These are phyloP conservation scores for Agriotes lineatus DNA, from an alignment of 2,888 invertebrate genomes.

Conservation along the genomic window DNA sequence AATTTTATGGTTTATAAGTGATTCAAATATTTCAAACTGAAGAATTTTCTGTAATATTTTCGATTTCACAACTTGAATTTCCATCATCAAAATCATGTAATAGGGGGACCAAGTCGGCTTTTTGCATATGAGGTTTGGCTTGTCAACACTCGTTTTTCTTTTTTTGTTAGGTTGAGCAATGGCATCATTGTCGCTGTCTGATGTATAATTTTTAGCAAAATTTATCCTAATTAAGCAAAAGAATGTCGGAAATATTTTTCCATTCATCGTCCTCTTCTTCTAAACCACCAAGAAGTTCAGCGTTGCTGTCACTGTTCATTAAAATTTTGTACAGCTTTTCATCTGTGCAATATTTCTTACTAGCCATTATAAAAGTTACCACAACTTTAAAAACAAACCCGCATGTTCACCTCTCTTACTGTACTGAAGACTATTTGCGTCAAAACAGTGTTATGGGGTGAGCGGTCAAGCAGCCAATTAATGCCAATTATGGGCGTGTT, in stretches of 20 bases:
- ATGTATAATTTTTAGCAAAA: background rate
- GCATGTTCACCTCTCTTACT: background rate
- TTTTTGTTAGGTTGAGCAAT: background rate
- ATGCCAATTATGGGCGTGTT: background rate
- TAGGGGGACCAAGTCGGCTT: background rate
- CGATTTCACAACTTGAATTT: background rate
- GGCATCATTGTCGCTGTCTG: background rate
- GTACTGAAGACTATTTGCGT: background rate
- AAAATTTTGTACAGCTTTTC: no score
- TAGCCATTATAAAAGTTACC: background rate
- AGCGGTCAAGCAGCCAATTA: background rate
- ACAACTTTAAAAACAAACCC: background rate
- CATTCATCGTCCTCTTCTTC: background rate
- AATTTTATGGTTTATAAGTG: background rate
- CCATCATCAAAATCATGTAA: background rate
- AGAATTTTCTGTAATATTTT: background rate
- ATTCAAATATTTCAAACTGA: conserved; percentile 1
- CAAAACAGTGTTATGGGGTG: background rate
- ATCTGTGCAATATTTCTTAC: background rate
- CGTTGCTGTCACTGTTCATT: conserved; percentile 1
- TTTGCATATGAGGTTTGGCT: background rate
- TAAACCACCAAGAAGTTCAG: background rate
- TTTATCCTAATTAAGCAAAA: background rate
- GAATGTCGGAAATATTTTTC: background rate
- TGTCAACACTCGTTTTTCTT: background rate